phyloP scores from a whole-genome alignment of 2,113 vertebrate species.

The Irena cyanogastra region DNA sequence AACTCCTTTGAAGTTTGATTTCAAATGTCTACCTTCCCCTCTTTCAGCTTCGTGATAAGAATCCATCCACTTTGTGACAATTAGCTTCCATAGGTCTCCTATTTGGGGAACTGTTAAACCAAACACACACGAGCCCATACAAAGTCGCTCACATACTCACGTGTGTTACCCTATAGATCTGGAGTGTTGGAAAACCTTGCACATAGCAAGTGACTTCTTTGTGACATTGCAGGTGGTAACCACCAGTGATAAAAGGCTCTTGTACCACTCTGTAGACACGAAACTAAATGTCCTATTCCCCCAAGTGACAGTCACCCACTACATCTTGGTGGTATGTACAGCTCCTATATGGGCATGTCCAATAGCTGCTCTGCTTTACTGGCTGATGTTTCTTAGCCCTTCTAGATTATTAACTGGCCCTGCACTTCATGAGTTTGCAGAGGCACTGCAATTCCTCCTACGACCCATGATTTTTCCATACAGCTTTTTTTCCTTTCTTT shows the following conservation, averaged over 20 bases:
- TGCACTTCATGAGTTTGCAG: background rate
- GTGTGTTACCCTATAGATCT: background rate
- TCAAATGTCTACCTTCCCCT: background rate
- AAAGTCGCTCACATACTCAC: background rate
- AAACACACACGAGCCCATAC: background rate
- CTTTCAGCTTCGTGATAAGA: background rate
- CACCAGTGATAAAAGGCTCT: background rate
- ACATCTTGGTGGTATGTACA: rapidly evolving
- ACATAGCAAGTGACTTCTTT: background rate
- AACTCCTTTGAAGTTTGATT: background rate
- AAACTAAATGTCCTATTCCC: background rate
- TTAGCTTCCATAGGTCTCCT: background rate
- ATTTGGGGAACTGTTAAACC: background rate
- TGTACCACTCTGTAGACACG: background rate
- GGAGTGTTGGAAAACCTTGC: background rate
- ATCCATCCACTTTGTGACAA: background rate
- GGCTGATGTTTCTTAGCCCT: background rate
- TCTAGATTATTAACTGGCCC: background rate
- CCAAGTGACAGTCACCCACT: background rate
- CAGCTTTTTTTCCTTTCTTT: background rate
- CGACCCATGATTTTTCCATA: background rate
- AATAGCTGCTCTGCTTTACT: background rate
- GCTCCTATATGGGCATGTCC: too few species aligned
- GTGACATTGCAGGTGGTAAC: background rate
- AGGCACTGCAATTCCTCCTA: background rate